These are phyloP conservation scores for Piprites chloris DNA, from an alignment of 2,113 vertebrate genomes.

Conservation along the genomic window DNA sequence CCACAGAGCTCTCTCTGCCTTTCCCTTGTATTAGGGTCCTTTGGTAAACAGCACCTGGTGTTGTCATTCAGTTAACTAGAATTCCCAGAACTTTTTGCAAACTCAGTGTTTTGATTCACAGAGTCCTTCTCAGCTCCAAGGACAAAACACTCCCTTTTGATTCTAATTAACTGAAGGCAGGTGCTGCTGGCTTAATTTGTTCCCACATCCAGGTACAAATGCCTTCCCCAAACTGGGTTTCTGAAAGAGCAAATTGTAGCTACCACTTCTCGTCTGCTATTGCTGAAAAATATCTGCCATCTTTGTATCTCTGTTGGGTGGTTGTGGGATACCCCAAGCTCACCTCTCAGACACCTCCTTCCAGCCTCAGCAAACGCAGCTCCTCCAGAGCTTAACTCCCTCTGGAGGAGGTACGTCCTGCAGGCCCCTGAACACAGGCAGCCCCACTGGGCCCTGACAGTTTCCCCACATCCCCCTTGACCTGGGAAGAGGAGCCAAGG, in stretches of 20 bases:
- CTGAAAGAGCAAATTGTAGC: not conserved
- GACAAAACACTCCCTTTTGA: too few relatives aligned
- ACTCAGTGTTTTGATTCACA: too few relatives aligned
- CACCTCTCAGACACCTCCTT: not conserved
- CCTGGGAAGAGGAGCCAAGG: not conserved
- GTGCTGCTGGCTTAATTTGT: too few relatives aligned
- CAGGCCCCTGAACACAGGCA: fast-evolving
- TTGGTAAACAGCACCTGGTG: too few relatives aligned
- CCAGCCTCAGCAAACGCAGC: not conserved
- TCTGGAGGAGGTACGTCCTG: not conserved
- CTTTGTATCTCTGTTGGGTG: not conserved
- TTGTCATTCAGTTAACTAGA: too few relatives aligned
- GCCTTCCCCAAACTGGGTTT: not conserved
- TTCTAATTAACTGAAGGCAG: too few relatives aligned
- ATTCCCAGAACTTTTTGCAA: too few relatives aligned
- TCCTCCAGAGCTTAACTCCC: not conserved
- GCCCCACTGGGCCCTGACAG: not conserved
- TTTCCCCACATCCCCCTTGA: not conserved
- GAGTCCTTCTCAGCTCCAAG: too few relatives aligned
- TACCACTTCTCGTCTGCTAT: not conserved
- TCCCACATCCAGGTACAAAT: not conserved
- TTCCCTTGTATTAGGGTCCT: too few relatives aligned
- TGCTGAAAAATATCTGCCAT: not conserved
- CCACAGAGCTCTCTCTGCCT: too few relatives aligned
- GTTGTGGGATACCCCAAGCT: not conserved